Evolutionary conservation across 2,113 vertebrate genomes (phyloP).

Genomic region (Illadopsis cleaveri): DNA sequence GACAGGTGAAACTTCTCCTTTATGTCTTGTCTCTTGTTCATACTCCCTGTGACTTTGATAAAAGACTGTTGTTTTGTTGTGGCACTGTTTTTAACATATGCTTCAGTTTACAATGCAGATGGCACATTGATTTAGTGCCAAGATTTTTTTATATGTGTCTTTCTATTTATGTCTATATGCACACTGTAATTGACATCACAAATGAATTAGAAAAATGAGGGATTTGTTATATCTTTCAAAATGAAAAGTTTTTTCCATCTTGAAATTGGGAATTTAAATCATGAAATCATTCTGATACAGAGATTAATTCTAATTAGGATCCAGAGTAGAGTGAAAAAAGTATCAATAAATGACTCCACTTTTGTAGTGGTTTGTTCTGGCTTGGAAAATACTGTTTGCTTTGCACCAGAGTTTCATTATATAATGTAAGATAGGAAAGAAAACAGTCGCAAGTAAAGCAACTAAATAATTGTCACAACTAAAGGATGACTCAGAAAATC

Average conservation of each 20-base stretch:
- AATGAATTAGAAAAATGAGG: background rate
- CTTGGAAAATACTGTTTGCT: background rate
- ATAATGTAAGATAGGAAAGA: background rate
- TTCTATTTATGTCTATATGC: background rate
- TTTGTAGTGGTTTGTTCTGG: background rate
- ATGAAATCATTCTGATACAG: conserved; percentile 1
- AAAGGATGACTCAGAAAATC: background rate
- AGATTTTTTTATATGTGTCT: background rate
- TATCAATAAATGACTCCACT: conserved; percentile 2
- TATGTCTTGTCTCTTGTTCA: background rate
- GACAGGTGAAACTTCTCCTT: background rate
- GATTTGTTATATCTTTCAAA: background rate
- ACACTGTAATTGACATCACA: background rate
- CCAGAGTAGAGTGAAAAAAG: background rate
- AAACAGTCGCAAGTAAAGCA: background rate
- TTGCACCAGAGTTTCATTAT: background rate
- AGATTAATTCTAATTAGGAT: conserved; percentile 60
- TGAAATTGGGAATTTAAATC: background rate
- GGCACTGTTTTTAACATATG: background rate
- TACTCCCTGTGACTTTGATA: background rate
- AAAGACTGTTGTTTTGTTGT: background rate
- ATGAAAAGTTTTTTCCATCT: conserved; percentile 45
- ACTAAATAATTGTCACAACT: background rate
- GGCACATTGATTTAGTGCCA: background rate
- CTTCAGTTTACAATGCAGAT: background rate